These are phyloP conservation scores for Listrodromus nycthemerus DNA, from an alignment of 2,888 invertebrate genomes.

Conservation along the genomic window DNA sequence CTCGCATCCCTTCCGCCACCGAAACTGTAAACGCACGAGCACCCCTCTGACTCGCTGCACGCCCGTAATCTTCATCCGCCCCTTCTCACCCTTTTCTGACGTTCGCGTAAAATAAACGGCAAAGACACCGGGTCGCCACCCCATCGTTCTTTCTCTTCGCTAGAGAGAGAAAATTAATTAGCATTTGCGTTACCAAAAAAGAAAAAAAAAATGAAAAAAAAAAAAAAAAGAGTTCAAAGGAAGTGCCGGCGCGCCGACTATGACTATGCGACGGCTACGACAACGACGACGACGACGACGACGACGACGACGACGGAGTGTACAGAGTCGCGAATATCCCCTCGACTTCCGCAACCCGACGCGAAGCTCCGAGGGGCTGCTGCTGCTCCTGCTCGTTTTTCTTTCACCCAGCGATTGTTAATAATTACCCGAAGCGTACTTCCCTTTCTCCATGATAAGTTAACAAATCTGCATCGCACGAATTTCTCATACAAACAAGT, in stretches of 20 bases:
- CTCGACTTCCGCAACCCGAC: slow-evolving; percentile 59
- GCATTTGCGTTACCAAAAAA: slow-evolving; percentile 76
- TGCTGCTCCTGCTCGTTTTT: slow-evolving; percentile 13
- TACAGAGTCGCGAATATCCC: slow-evolving; percentile 27
- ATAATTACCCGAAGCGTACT: slow-evolving; percentile 25
- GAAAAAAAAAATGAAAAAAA: slow-evolving; percentile 65
- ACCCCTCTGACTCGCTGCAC: not conserved
- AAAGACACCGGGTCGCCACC: slow-evolving; percentile 54
- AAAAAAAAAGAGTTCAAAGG: slow-evolving; percentile 79
- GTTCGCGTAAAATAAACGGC: slow-evolving; percentile 66
- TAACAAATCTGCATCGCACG: not conserved
- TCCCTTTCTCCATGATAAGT: not conserved
- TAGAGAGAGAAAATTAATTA: slow-evolving; percentile 78
- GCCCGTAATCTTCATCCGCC: not conserved
- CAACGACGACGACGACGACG: slow-evolving; percentile 43
- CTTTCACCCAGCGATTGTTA: slow-evolving; percentile 26
- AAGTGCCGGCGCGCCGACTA: slow-evolving; percentile 74
- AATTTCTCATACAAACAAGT: not conserved
- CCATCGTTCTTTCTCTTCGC: slow-evolving; percentile 22
- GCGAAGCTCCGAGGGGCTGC: slow-evolving; percentile 30
- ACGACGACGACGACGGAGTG: slow-evolving; percentile 48
- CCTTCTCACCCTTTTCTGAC: slow-evolving; percentile 17
- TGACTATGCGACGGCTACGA: slow-evolving; percentile 68
- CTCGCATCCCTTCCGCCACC: not conserved
- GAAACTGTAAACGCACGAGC: slow-evolving; percentile 13